Evolutionary conservation across 2,797 vertebrate genomes (phyloP).

Genomic region (Anomalospiza imberbis): DNA sequence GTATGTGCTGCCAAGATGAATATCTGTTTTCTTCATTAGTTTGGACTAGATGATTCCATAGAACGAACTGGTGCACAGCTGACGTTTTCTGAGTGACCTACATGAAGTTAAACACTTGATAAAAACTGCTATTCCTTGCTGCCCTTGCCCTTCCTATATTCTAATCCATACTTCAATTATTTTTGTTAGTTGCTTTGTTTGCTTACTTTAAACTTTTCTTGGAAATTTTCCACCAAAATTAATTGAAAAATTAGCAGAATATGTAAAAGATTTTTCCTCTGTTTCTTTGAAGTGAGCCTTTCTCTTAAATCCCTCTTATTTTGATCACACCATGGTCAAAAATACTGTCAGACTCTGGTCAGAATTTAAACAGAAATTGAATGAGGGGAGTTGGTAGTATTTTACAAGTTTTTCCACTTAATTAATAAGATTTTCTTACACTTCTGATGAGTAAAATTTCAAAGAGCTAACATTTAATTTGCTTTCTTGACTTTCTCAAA

Average conservation of each 20-base stretch:
- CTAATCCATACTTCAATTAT: background rate
- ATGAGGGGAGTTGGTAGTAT: background rate
- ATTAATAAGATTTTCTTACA: background rate
- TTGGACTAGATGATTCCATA: background rate
- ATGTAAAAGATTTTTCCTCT: background rate
- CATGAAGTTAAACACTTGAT: background rate
- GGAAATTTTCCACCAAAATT: background rate
- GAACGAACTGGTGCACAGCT: background rate
- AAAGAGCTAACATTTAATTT: background rate
- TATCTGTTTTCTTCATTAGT: background rate
- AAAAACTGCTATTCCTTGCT: background rate
- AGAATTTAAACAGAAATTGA: background rate
- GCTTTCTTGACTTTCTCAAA: background rate
- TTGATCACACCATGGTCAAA: background rate
- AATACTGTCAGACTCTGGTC: background rate
- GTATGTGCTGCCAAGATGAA: background rate
- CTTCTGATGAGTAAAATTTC: background rate
- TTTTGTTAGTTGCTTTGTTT: background rate
- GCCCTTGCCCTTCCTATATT: background rate
- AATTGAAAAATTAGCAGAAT: background rate
- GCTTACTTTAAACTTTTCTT: background rate
- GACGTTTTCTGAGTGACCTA: background rate
- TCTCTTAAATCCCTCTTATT: background rate
- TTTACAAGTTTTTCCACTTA: background rate
- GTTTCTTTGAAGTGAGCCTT: background rate